Conservation (phyloP, 2,113 vertebrate genomes). For the Archocentrus centrarchus region DNA sequence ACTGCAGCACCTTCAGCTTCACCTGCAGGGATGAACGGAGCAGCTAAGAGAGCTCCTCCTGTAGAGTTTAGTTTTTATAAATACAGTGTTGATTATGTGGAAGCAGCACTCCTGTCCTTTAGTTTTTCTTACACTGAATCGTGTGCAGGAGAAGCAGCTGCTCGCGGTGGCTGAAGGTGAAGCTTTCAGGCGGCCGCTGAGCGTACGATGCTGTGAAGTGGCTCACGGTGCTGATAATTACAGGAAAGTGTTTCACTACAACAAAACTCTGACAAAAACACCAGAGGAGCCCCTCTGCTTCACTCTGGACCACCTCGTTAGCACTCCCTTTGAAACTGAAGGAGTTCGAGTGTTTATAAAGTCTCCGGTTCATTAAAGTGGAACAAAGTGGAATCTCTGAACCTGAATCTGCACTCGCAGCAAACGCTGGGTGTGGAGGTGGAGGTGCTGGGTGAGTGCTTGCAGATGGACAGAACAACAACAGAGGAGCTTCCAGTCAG, state of each 20-base stretch:
- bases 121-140: no score
- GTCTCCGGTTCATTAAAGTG: conserved; percentile 28
- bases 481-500: conserved; percentile 17
- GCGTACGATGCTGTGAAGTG: no score
- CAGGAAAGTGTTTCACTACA: background rate
- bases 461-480: conserved; percentile 41
- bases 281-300: background rate
- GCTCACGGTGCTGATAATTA: background rate
- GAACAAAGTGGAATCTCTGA: conserved; percentile 47
- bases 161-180: background rate
- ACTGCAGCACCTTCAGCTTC: background rate
- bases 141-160: background rate
- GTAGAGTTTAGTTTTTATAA: no score
- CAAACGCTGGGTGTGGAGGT: background rate
- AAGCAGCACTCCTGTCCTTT: no score
- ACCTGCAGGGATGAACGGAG: no score
- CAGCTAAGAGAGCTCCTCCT: no score
- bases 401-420: background rate
- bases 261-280: background rate
- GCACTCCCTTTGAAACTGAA: background rate
- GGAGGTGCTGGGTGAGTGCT: background rate
- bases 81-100: no score
- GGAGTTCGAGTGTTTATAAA: background rate
- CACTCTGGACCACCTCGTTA: background rate
- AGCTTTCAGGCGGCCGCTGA: background rate